Evolutionary conservation across 2,797 vertebrate species (phyloP).

Genomic region (Sebastes trivittatus): DNA sequence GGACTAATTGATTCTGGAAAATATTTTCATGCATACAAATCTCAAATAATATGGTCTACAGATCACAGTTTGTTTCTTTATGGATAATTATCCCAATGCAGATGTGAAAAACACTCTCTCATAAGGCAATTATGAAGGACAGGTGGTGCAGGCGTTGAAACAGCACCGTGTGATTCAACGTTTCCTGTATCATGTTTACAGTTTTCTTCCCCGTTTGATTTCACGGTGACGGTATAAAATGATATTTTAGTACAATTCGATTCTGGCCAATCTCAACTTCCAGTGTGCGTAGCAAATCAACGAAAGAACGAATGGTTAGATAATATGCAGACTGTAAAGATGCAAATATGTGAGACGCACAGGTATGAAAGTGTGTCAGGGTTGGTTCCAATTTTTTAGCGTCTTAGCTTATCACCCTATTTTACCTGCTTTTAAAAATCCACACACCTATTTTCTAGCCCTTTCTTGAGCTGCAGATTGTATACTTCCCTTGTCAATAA

Average conservation of each 20-base stretch:
- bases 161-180: slow-evolving; percentile 37
- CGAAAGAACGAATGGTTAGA: slow-evolving; percentile 5
- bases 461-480: slow-evolving; percentile 45
- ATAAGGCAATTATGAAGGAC: slow-evolving; percentile 62
- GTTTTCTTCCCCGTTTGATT: slow-evolving; percentile 30
- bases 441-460: slow-evolving; percentile 11
- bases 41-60: slow-evolving; percentile 22
- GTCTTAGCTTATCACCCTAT: background rate
- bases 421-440: background rate
- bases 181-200: slow-evolving; percentile 69
- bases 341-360: background rate
- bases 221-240: slow-evolving; percentile 27
- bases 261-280: slow-evolving; percentile 30
- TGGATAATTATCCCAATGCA: slow-evolving; percentile 1
- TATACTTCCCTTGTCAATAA: slow-evolving; percentile 17
- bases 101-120: slow-evolving; percentile 2
- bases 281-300: slow-evolving; percentile 26
- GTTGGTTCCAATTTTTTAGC: background rate
- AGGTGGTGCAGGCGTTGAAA: slow-evolving; percentile 45
- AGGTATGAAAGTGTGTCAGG: background rate
- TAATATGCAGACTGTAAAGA: slow-evolving; percentile 31
- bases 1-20: background rate
- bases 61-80: slow-evolving; percentile 3
- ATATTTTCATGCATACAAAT: slow-evolving; percentile 19
- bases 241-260: slow-evolving; percentile 31